These are phyloP conservation scores for Branchellion lobata DNA, from an alignment of 2,888 invertebrate species.

Conservation along the genomic window DNA sequence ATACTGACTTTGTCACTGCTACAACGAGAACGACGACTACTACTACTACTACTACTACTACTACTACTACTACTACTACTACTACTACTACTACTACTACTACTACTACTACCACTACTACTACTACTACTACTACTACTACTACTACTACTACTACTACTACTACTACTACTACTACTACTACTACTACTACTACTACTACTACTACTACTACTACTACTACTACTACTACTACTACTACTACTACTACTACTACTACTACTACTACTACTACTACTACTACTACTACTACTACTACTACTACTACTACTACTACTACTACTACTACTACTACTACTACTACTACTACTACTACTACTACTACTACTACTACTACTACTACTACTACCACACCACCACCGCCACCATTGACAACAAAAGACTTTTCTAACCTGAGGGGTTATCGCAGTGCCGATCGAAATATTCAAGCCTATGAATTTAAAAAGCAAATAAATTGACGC, in stretches of 20 bases:
- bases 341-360: neutral
- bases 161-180: neutral
- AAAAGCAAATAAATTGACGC: neutral
- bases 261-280: neutral
- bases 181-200: neutral
- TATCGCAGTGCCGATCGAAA: neutral
- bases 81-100: slow-evolving; percentile 15
- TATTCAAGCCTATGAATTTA: neutral
- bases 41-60: slow-evolving; percentile 29
- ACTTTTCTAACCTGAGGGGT: neutral
- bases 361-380: neutral
- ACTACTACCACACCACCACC: neutral
- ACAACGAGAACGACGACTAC: slow-evolving; percentile 2
- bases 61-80: slow-evolving; percentile 25
- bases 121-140: neutral
- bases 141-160: neutral
- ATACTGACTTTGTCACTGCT: neutral
- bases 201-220: neutral
- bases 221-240: neutral
- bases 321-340: neutral
- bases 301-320: neutral
- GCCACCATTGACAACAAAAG: neutral
- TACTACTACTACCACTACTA: slow-evolving; percentile 5
- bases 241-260: neutral
- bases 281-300: neutral